Percentiles rank a stretch among this genome's conserved stretches.
Conservation (phyloP, 2,888 invertebrate genomes). For the Eristalinus sepulchralis region DNA sequence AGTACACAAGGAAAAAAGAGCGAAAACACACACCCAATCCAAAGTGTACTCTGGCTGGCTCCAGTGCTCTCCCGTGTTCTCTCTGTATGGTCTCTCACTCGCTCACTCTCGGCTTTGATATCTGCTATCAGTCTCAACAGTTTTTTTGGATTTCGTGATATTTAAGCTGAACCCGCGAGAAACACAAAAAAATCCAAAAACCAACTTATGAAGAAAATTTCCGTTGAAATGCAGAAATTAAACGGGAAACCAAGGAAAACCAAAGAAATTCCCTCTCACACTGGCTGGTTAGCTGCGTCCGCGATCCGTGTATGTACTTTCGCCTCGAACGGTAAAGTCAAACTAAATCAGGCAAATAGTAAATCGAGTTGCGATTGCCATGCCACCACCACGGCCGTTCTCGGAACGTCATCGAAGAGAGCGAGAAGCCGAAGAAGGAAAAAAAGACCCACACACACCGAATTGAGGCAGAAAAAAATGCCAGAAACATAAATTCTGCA, state of each 20-base stretch:
- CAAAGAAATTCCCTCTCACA: conserved; percentile 10
- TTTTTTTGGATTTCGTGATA: background rate
- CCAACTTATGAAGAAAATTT: conserved; percentile 8
- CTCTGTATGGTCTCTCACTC: background rate
- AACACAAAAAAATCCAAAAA: background rate
- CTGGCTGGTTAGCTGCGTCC: background rate
- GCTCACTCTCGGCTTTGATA: conserved; percentile 32
- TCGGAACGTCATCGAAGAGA: background rate
- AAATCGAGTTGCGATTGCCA: background rate
- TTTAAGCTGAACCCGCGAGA: conserved; percentile 14
- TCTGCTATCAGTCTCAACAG: background rate
- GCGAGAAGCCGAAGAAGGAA: background rate
- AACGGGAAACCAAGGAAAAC: conserved; percentile 22
- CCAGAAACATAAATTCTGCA: background rate
- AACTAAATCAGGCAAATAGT: conserved; percentile 35
- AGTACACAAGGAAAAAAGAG: background rate
- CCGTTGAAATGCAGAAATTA: conserved; percentile 36
- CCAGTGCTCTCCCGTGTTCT: background rate
- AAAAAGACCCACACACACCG: background rate
- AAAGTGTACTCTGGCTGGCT: background rate
- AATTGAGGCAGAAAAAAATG: background rate
- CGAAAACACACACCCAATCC: conserved; percentile 12
- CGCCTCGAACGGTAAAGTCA: conserved; percentile 41
- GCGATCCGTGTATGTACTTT: background rate
- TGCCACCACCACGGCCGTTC: background rate